A percentile compares a stretch with the other conserved stretches of the same genome.
These are phyloP conservation scores for Molanna angustata DNA, from an alignment of 2,888 invertebrate species.

Conservation along the genomic window DNA sequence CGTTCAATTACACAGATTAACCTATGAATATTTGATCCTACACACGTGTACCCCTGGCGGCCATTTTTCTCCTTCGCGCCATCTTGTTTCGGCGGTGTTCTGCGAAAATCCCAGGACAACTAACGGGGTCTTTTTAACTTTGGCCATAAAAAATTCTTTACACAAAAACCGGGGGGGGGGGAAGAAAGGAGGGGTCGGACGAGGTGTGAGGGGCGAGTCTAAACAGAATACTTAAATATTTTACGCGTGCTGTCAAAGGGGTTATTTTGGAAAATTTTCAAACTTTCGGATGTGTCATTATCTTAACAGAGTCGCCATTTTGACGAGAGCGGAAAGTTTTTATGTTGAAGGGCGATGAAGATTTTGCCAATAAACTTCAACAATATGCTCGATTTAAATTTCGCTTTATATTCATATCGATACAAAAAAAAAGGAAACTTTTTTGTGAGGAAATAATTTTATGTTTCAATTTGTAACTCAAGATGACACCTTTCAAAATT, in stretches of 20 bases:
- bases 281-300: conserved; percentile 20
- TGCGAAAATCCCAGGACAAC: neutral
- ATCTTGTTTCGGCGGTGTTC: neutral
- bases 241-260: conserved; percentile 20
- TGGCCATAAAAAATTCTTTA: conserved; percentile 16
- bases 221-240: conserved; percentile 24
- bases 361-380: conserved; percentile 10
- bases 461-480: too few relatives aligned
- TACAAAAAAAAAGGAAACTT: neutral
- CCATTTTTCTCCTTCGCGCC: neutral
- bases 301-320: conserved; percentile 18
- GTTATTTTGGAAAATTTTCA: conserved; percentile 16
- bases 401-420: neutral
- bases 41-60: too few relatives aligned
- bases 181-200: conserved; percentile 8
- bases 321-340: conserved; percentile 5
- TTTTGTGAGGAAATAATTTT: neutral
- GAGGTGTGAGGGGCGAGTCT: conserved; percentile 6
- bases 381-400: neutral
- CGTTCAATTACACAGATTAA: too few relatives aligned
- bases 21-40: too few relatives aligned
- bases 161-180: conserved; percentile 6
- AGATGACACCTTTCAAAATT: too few relatives aligned
- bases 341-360: conserved; percentile 8
- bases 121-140: conserved; percentile 8